phyloP scores from a whole-genome alignment of 1,140 invertebrate species.

The Diachasmimorpha longicaudata region DNA sequence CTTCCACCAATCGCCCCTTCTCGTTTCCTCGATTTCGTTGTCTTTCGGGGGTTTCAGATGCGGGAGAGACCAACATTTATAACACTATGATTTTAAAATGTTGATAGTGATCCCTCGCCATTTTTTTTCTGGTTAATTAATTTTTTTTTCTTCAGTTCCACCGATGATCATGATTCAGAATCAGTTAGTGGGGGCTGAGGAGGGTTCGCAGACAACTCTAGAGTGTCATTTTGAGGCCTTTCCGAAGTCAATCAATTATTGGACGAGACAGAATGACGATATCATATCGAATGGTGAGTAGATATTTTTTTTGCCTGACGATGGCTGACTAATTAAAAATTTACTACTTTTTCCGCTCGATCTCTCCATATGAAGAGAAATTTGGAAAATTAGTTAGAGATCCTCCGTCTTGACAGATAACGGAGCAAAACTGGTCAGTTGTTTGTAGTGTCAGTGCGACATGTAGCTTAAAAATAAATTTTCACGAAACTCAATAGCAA shows the following conservation, averaged over 20 bases:
- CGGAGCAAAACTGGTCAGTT: too few species aligned
- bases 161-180: constrained; percentile 83
- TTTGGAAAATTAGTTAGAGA: too few species aligned
- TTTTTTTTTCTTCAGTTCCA: constrained; percentile 65
- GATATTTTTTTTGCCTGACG: not conserved
- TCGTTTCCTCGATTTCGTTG: not conserved
- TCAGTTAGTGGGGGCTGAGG: constrained; percentile 78
- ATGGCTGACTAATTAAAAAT: constrained; percentile 39
- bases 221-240: constrained; percentile 86
- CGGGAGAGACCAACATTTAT: too few species aligned
- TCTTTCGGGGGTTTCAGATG: not conserved
- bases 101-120: too few species aligned
- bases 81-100: too few species aligned
- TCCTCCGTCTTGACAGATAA: too few species aligned
- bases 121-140: too few species aligned
- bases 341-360: too few species aligned
- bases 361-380: too few species aligned
- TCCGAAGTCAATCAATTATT: constrained; percentile 87
- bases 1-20: not conserved
- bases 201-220: constrained; percentile 75
- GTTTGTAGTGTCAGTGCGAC: too few species aligned
- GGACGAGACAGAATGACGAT: constrained; percentile 78
- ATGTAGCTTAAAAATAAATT: too few species aligned
- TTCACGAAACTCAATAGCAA: not conserved
- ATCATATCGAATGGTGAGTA: constrained; percentile 75